Conservation (phyloP, 2,113 vertebrate genomes). For the Upupa epops region DNA sequence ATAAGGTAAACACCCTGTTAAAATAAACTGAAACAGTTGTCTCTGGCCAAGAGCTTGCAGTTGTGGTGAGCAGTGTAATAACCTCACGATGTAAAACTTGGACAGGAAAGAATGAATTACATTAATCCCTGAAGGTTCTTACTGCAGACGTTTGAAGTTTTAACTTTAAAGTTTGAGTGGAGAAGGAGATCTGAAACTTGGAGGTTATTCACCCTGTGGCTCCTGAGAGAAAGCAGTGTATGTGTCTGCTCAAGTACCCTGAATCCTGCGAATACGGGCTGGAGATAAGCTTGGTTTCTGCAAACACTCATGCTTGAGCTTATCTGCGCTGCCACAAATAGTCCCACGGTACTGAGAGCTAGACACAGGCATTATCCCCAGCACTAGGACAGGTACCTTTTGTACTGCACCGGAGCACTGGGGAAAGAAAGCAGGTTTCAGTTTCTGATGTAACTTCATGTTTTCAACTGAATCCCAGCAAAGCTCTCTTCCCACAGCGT, state of each 20-base stretch:
- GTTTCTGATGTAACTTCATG: not conserved
- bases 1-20: slow-evolving; percentile 60
- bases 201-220: not conserved
- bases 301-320: slow-evolving; percentile 25
- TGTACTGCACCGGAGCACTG: not conserved
- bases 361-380: not conserved
- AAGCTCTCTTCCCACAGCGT: not conserved
- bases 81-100: slow-evolving; percentile 33
- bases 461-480: not conserved
- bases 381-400: not conserved
- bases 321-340: slow-evolving; percentile 30
- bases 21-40: slow-evolving; percentile 61
- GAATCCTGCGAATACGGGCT: not conserved
- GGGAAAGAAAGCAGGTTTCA: not conserved
- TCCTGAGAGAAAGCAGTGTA: slow-evolving; percentile 19
- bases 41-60: slow-evolving; percentile 43
- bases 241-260: not conserved
- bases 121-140: slow-evolving; percentile 51
- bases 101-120: slow-evolving; percentile 58
- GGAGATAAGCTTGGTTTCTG: slow-evolving; percentile 44
- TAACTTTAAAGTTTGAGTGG: slow-evolving; percentile 24
- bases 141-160: slow-evolving; percentile 51
- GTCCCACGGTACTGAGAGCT: not conserved
- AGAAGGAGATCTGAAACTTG: slow-evolving; percentile 41
- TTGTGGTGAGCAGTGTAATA: slow-evolving; percentile 31